Percentiles rank a stretch among this genome's conserved stretches.
Evolutionary conservation across 2,888 invertebrate species (phyloP).

Genomic region (Axea sp.): DNA sequence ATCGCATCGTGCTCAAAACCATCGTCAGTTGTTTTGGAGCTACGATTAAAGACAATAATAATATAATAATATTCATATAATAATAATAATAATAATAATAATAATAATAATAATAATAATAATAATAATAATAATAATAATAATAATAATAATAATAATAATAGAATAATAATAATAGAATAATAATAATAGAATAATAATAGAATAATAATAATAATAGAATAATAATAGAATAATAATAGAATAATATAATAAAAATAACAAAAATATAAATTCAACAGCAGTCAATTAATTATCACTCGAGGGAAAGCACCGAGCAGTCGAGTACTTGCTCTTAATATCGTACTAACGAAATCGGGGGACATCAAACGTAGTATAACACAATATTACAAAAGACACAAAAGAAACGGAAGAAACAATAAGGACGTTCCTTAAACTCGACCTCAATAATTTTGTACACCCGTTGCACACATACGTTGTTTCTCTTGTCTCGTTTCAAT

Average conservation of each 20-base stretch:
- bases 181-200: no score
- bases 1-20: no score
- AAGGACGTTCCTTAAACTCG: conserved; percentile 16
- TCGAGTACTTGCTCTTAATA: conserved; percentile 68
- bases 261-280: conserved; percentile 79
- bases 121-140: conserved; percentile 71
- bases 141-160: conserved; percentile 75
- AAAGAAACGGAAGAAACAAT: conserved; percentile 46
- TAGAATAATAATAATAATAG: conserved; percentile 51
- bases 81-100: conserved; percentile 75
- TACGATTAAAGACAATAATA: conserved; percentile 58
- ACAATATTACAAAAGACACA: conserved; percentile 45
- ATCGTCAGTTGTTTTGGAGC: no score
- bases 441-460: conserved; percentile 57
- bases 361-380: conserved; percentile 48
- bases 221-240: conserved; percentile 59
- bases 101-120: conserved; percentile 46
- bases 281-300: conserved; percentile 73
- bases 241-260: conserved; percentile 72
- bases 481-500: conserved; percentile 14
- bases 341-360: conserved; percentile 67
- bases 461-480: conserved; percentile 55
- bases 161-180: no score
- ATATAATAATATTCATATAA: conserved; percentile 59
- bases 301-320: conserved; percentile 66